Conservation (phyloP, 1,140 invertebrate species). For the Euura saliciscinereae region DNA sequence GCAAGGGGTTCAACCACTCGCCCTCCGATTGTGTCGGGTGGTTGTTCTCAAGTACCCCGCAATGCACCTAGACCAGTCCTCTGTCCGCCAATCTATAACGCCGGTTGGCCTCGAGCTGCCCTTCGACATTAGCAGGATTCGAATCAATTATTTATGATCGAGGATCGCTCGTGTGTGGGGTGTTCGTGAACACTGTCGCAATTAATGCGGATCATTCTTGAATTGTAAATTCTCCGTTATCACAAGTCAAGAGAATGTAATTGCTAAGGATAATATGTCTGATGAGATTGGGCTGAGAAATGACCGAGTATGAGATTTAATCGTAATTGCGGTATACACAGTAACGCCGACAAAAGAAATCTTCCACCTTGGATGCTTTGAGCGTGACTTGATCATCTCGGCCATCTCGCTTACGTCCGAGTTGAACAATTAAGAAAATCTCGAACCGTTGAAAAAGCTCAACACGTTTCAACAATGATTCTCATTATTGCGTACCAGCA, state of each 20-base stretch:
- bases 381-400: background rate
- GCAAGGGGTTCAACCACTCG: background rate
- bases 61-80: background rate
- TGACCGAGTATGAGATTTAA: background rate
- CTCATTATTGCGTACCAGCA: no score
- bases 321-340: background rate
- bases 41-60: background rate
- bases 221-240: no score
- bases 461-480: no score
- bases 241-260: background rate
- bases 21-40: no score
- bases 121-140: background rate
- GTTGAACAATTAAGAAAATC: background rate
- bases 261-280: background rate
- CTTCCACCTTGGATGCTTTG: background rate
- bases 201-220: no score
- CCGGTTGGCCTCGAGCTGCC: background rate
- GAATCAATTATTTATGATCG: constrained; percentile 3
- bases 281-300: background rate
- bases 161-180: background rate
- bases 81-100: background rate
- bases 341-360: constrained; percentile 2
- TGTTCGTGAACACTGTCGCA: no score
- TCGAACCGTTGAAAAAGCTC: background rate
- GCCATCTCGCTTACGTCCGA: no score